Evolutionary conservation across 2,113 vertebrate species (phyloP).

Genomic region (Muscicapa adusta): DNA sequence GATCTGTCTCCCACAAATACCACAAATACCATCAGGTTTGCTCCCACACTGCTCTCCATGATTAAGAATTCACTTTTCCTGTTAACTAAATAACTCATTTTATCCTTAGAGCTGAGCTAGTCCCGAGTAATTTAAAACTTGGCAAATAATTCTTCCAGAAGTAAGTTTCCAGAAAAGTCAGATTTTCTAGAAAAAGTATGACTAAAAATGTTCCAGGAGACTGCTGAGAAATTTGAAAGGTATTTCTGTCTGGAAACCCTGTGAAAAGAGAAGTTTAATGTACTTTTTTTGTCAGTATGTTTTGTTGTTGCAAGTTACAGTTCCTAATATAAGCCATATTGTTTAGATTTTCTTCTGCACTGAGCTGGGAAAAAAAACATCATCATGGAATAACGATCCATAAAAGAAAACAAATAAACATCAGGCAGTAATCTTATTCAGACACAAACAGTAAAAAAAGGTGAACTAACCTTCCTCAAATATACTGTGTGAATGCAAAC

Average conservation of each 20-base stretch:
- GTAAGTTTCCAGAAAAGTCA: neutral
- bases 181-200: neutral
- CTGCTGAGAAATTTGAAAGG: neutral
- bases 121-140: neutral
- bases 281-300: neutral
- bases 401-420: neutral
- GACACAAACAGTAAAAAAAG: accelerated
- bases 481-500: neutral
- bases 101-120: neutral
- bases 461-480: neutral
- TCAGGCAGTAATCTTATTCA: neutral
- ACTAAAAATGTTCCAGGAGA: neutral
- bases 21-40: neutral
- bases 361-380: neutral
- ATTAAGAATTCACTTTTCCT: neutral
- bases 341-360: neutral
- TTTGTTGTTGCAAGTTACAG: neutral
- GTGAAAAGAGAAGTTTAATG: neutral
- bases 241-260: neutral
- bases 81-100: neutral
- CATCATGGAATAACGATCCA: neutral
- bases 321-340: neutral
- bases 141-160: neutral
- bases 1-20: neutral
- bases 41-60: neutral